Evolutionary conservation across 1,140 invertebrate genomes (phyloP).

Genomic region (Drosophila erecta): DNA sequence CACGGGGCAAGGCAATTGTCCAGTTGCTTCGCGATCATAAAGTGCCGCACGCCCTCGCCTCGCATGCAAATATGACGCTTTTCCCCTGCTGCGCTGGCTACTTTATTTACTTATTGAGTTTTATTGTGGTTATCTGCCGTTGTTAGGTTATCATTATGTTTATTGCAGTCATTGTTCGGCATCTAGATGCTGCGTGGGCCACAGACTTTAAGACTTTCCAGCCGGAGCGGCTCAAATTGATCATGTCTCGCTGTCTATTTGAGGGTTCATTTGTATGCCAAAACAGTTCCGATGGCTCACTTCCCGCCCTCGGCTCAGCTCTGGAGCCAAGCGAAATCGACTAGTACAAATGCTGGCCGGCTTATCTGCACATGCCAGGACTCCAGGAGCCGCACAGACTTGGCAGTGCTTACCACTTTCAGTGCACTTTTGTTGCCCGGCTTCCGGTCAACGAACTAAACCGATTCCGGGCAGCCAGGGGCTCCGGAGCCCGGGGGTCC

Average conservation of each 20-base stretch:
- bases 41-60: constrained; percentile 20
- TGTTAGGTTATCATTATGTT: constrained; percentile 63
- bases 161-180: constrained; percentile 41
- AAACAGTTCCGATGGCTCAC: constrained; percentile 39
- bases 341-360: constrained; percentile 57
- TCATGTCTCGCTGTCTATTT: constrained; percentile 70
- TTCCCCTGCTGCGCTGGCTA: constrained; percentile 13
- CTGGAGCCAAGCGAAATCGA: not conserved
- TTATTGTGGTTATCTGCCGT: constrained; percentile 63
- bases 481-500: constrained; percentile 5
- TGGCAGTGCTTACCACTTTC: constrained; percentile 47
- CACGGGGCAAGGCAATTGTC: constrained; percentile 80
- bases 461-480: constrained; percentile 54
- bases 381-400: constrained; percentile 9
- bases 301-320: not conserved
- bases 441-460: constrained; percentile 77
- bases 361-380: constrained; percentile 53
- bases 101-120: constrained; percentile 72
- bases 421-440: constrained; percentile 39
- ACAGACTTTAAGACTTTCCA: not conserved
- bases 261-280: constrained; percentile 60
- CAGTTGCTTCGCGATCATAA: constrained; percentile 60
- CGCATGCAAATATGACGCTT: constrained; percentile 65
- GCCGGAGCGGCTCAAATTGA: constrained; percentile 43
- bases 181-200: constrained; percentile 17